Base-by-base conservation (phyloP, 35 echinoderm and acorn worm species). In the Patiria miniata region DNA sequence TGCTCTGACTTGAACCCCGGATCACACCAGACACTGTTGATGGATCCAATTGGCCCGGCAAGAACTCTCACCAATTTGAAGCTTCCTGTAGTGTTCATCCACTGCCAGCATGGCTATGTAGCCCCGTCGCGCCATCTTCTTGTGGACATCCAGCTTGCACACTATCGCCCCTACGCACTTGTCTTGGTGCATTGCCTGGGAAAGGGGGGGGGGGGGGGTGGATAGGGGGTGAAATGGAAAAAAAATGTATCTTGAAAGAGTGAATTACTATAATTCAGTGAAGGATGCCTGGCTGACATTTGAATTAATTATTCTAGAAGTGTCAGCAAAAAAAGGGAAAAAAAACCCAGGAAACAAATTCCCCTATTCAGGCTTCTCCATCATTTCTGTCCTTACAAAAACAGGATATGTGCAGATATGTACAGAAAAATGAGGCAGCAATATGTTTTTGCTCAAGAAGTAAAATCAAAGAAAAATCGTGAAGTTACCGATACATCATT, bases 71-170 rank as follows among this genome's bases (percentile, higher is more conserved):
- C 80, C 80, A 82, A 82, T 82, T 53, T 82, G 40, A 50, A 44
- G 30, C 47, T 94, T 94, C 86, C 95, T 94, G 89, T 91, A 94
- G n/a, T 94, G 87, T 59, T 98, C 86, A 83, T 98, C 95, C 9
- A 98, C 95, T 18, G 95, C 95, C 68, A 98, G 52, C 95, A 98
- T 98, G 36, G 95, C 95, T 57, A 98, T 98, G 86, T 98, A 98
- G 16, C 95, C 95, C 39, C 95, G 65, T 40, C 89, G 80, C 32
- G 84, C 89, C 86, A 98, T 87, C 89, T 98, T 98, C 79, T 98
- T 98, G 55, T 98, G 95, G 39, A 94, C 89, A 86, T 98, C 95
- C 85, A 98, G 68, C 77, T 98, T 98, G 65, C 95, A 98, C 32
- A 98, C 95, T 58, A 98, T 98, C 7, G 95, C 95, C 30, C 95